phyloP scores from a whole-genome alignment of 92 coral and sea anemone species.

The Actinernus sp. region DNA sequence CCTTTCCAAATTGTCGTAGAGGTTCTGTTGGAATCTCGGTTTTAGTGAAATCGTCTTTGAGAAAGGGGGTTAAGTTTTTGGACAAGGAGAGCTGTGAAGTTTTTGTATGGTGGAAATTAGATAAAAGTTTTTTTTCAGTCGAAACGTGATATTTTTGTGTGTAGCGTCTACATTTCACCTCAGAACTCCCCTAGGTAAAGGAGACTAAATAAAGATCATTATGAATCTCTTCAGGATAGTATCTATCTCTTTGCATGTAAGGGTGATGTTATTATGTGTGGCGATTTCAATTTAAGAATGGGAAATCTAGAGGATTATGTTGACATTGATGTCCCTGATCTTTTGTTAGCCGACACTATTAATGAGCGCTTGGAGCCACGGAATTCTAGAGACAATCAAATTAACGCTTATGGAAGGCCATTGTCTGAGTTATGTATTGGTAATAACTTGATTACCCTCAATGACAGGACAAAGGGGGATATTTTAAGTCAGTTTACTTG shows the following conservation, averaged over 20 bases:
- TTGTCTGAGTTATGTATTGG: not conserved
- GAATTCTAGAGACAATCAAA: not conserved
- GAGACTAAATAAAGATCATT: not conserved
- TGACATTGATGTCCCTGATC: no score
- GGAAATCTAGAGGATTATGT: no score
- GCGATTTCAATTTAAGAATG: not conserved
- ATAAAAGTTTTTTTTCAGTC: no score
- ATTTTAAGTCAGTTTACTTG: not conserved
- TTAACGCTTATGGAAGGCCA: not conserved
- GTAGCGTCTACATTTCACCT: no score
- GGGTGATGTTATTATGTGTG: not conserved
- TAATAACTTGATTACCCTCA: not conserved
- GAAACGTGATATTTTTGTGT: no score
- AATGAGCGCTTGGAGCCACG: no score
- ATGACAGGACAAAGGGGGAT: not conserved
- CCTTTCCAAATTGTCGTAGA: slow-evolving; percentile 7
- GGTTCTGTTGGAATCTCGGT: slow-evolving; percentile 29
- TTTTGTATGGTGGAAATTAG: no score
- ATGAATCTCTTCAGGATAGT: not conserved
- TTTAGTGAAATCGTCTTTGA: slow-evolving; percentile 8
- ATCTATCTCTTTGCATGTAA: not conserved
- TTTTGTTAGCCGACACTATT: no score
- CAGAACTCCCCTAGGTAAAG: not conserved
- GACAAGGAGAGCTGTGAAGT: not conserved
- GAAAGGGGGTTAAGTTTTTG: slow-evolving; percentile 22